Evolutionary conservation across 2,888 invertebrate species (phyloP).

Genomic region (Nephrocerus scutellatus): DNA sequence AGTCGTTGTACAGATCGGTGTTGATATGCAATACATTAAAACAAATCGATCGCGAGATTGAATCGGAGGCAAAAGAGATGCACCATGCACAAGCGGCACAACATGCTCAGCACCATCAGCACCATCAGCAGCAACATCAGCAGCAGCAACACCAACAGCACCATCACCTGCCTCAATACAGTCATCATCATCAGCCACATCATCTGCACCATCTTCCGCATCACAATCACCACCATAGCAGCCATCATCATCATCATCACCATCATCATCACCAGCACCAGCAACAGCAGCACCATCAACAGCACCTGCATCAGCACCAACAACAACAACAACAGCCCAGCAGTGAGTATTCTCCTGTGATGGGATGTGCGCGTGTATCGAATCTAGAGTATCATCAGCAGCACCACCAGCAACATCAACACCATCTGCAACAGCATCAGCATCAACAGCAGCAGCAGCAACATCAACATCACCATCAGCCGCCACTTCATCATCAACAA

Average conservation of each 20-base stretch:
- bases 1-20: conserved; percentile 81
- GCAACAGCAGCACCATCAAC: conserved; percentile 22
- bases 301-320: conserved; percentile 26
- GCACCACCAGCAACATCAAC: conserved; percentile 21
- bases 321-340: conserved; percentile 26
- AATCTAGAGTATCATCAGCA: conserved; percentile 23
- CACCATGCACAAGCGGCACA: conserved; percentile 45
- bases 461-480: conserved; percentile 32
- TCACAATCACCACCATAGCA: conserved; percentile 25
- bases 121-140: conserved; percentile 21
- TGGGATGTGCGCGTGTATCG: conserved; percentile 19
- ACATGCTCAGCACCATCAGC: conserved; percentile 34
- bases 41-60: conserved; percentile 83
- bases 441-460: conserved; percentile 29
- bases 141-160: conserved; percentile 33
- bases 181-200: conserved; percentile 31
- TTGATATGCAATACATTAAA: conserved; percentile 88
- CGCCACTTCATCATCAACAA: conserved; percentile 32
- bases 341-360: conserved; percentile 22
- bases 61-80: conserved; percentile 54
- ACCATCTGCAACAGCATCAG: conserved; percentile 25
- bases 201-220: conserved; percentile 21
- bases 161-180: conserved; percentile 34
- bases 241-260: conserved; percentile 20
- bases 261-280: conserved; percentile 15